Evolutionary conservation across 2,113 vertebrate genomes (phyloP).

Genomic region (Trogon surrucura): DNA sequence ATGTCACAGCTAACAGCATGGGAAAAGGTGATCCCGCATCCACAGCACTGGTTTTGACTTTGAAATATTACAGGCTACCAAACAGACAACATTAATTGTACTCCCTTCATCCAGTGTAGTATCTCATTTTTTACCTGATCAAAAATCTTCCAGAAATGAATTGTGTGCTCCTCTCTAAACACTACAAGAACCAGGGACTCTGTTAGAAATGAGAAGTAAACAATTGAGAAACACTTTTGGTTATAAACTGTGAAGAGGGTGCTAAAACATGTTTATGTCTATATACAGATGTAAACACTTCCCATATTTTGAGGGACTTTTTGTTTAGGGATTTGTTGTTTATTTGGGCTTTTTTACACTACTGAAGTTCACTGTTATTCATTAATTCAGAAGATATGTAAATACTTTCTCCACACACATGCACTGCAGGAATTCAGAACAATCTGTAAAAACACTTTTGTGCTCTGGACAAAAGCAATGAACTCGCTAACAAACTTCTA

Average conservation of each 20-base stretch:
- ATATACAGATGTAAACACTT: not conserved
- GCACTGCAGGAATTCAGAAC: not conserved
- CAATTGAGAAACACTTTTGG: not conserved
- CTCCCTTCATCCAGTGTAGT: not conserved
- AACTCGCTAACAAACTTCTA: not conserved
- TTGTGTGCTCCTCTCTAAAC: not conserved
- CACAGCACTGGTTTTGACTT: fast-evolving
- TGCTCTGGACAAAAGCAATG: not conserved
- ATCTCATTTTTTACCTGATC: not conserved
- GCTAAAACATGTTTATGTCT: not conserved
- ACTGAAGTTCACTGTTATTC: not conserved
- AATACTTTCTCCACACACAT: not conserved
- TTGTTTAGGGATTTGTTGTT: not conserved
- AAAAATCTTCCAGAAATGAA: not conserved
- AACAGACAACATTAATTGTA: not conserved
- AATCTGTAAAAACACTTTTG: not conserved
- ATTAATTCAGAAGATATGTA: not conserved
- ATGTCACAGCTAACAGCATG: not conserved
- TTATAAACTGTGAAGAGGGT: not conserved
- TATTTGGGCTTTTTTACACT: not conserved
- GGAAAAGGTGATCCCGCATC: fast-evolving
- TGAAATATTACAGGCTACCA: not conserved
- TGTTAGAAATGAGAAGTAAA: not conserved
- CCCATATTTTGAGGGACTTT: not conserved
- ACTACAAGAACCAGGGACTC: not conserved